Percentiles rank a stretch among this genome's conserved stretches.
These are phyloP conservation scores for Camelus dromedarius DNA, from an alignment of 2,113 vertebrate species.

Conservation along the genomic window DNA sequence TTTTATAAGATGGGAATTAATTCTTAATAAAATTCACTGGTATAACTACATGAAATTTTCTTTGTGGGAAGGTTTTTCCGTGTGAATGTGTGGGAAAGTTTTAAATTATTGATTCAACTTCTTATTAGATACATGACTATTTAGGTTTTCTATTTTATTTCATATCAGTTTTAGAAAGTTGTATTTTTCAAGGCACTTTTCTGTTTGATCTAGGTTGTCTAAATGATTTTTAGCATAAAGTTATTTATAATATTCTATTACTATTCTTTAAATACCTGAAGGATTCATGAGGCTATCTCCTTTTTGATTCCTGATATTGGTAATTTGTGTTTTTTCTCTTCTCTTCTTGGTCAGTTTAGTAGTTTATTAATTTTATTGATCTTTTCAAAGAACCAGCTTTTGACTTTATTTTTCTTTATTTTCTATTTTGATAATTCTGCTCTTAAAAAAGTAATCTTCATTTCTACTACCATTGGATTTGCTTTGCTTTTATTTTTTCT, in stretches of 20 bases:
- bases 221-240: not conserved
- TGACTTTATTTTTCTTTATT: constrained; percentile 51
- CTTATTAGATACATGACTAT: not conserved
- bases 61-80: not conserved
- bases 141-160: constrained; percentile 24
- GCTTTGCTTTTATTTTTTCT: constrained; percentile 1
- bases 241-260: constrained; percentile 36
- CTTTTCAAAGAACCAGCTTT: not conserved
- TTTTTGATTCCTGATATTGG: not conserved
- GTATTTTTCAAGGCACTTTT: constrained; percentile 8
- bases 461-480: not conserved
- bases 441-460: not conserved
- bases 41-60: not conserved
- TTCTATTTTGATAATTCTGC: not conserved
- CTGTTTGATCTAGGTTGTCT: constrained; percentile 12
- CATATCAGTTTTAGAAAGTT: constrained; percentile 1
- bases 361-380: not conserved
- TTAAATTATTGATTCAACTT: constrained; percentile 37
- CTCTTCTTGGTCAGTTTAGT: not conserved
- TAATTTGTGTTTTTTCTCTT: constrained; percentile 11
- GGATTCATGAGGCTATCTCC: not conserved
- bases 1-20: not conserved
- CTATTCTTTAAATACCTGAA: not conserved
- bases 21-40: not conserved
- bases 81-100: not conserved